These are phyloP conservation scores for Lagria hirta DNA, from an alignment of 2,888 invertebrate species.

Conservation along the genomic window DNA sequence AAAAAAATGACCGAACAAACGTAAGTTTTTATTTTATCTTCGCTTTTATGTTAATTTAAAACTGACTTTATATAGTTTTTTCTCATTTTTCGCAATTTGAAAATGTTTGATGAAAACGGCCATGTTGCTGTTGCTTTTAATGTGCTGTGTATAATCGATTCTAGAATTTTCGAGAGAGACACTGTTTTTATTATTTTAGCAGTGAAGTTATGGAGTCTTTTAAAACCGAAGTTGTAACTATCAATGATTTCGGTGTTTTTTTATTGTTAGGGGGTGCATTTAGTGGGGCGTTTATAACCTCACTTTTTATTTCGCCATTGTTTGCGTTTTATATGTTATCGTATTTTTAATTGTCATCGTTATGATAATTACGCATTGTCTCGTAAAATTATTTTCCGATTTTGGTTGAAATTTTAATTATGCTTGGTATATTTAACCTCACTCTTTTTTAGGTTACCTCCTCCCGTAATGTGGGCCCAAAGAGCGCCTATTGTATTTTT, in stretches of 20 bases:
- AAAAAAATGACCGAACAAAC: slow-evolving; percentile 43
- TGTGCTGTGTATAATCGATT: slow-evolving; percentile 42
- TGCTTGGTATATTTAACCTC: slow-evolving; percentile 32
- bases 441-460: slow-evolving; percentile 61
- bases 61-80: slow-evolving; percentile 1
- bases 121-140: too few species aligned
- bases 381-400: neutral
- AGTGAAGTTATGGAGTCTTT: too few species aligned
- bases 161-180: slow-evolving; percentile 40
- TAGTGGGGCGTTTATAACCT: too few species aligned
- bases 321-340: too few species aligned
- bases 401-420: neutral
- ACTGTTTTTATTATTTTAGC: slow-evolving; percentile 8
- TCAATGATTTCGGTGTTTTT: too few species aligned
- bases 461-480: slow-evolving; percentile 94
- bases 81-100: slow-evolving; percentile 3
- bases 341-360: too few species aligned
- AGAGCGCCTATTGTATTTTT: slow-evolving; percentile 78
- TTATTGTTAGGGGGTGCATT: too few species aligned
- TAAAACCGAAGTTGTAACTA: too few species aligned
- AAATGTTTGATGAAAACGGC: slow-evolving; percentile 35
- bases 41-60: slow-evolving; percentile 1
- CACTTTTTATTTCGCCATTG: too few species aligned
- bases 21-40: slow-evolving; percentile 34
- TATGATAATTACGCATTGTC: too few species aligned